phyloP scores from a whole-genome alignment of 2,888 invertebrate genomes.

The Gibbula magus region DNA sequence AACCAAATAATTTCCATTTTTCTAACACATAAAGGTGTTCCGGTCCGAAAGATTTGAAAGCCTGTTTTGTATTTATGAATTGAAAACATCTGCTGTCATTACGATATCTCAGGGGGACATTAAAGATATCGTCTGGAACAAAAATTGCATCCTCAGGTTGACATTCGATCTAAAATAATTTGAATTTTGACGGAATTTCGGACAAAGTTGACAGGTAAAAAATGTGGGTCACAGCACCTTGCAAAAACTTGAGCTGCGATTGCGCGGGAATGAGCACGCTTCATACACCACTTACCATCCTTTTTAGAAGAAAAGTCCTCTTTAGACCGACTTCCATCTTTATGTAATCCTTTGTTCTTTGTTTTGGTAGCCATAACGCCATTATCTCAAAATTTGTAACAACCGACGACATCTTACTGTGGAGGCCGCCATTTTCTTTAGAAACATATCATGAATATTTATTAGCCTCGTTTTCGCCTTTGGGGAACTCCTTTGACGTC shows the following conservation, averaged over 20 bases:
- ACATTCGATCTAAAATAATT: neutral
- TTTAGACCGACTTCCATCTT: slow-evolving; percentile 22
- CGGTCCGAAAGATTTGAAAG: too few relatives aligned
- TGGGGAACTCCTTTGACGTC: slow-evolving; percentile 32
- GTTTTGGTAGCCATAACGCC: slow-evolving; percentile 27
- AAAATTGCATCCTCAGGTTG: too few relatives aligned
- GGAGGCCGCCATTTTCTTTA: slow-evolving; percentile 63
- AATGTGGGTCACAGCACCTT: neutral
- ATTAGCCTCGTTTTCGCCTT: slow-evolving; percentile 47
- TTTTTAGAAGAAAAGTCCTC: slow-evolving; percentile 14
- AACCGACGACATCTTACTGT: slow-evolving; percentile 38
- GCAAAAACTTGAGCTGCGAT: neutral
- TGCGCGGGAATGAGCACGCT: neutral
- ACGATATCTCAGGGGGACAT: too few relatives aligned
- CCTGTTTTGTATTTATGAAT: too few relatives aligned
- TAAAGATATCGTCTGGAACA: too few relatives aligned
- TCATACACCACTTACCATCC: slow-evolving; percentile 12
- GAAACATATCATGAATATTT: slow-evolving; percentile 59
- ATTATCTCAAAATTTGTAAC: slow-evolving; percentile 24
- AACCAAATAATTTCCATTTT: too few relatives aligned
- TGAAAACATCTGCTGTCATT: too few relatives aligned
- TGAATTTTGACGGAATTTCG: slow-evolving; percentile 3
- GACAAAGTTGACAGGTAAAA: slow-evolving; percentile 12
- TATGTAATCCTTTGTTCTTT: slow-evolving; percentile 27
- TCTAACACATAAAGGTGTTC: too few relatives aligned